These are phyloP conservation scores for Mormyrus hasselquistii DNA, from an alignment of 2,797 vertebrate genomes.

Conservation along the genomic window DNA sequence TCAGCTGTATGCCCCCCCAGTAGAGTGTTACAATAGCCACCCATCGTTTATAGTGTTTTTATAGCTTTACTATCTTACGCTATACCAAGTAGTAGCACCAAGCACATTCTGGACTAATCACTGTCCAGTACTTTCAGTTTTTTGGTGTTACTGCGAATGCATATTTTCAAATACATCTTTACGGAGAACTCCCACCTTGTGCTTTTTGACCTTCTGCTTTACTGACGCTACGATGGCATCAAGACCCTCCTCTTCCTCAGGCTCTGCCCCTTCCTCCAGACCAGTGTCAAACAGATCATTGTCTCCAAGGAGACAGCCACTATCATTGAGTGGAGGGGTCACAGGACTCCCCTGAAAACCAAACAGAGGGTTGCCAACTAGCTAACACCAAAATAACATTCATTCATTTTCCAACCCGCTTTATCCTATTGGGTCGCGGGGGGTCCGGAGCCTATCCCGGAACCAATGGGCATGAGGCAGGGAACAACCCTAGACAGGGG, in stretches of 20 bases:
- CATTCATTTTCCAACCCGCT: no score
- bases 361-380: background rate
- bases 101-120: background rate
- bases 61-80: background rate
- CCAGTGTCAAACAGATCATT: constrained; percentile 86
- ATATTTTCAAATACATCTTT: background rate
- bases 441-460: no score
- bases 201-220: constrained; percentile 72
- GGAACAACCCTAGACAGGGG: no score
- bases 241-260: constrained; percentile 67
- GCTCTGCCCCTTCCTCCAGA: constrained; percentile 54
- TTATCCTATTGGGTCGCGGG: no score
- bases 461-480: no score
- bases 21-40: background rate
- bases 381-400: no score
- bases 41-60: background rate
- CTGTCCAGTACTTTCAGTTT: background rate
- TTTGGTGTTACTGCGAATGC: background rate
- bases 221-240: constrained; percentile 74
- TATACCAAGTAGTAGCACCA: background rate
- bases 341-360: constrained; percentile 39
- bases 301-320: constrained; percentile 81
- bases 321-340: constrained; percentile 68
- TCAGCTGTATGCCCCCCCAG: background rate
- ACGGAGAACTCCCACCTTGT: constrained; percentile 52